Conservation (phyloP, 2,888 invertebrate species). For the Amphipoea lucens region DNA sequence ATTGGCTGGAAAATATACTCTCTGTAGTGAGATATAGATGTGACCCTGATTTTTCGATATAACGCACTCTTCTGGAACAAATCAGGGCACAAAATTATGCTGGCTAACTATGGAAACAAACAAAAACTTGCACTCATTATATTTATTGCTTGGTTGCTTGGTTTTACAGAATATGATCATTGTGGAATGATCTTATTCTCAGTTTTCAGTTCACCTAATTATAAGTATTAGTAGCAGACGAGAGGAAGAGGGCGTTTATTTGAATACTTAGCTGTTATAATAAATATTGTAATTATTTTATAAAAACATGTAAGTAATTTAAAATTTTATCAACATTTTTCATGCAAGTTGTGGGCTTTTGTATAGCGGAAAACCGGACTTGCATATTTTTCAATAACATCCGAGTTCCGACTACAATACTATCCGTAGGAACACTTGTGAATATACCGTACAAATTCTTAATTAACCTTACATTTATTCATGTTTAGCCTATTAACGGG, state of each 20-base stretch:
- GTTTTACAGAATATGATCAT: no score
- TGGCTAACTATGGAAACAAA: background rate
- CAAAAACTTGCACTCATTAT: background rate
- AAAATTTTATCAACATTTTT: background rate
- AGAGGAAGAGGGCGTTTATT: no score
- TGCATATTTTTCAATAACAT: background rate
- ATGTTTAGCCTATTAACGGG: slow-evolving; percentile 20
- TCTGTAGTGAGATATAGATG: background rate
- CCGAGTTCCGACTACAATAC: slow-evolving; percentile 9
- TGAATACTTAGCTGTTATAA: no score
- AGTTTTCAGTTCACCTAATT: no score
- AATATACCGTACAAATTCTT: slow-evolving; percentile 15
- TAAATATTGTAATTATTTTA: no score
- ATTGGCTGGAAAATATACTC: background rate
- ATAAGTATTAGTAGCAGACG: no score
- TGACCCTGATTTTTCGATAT: no score
- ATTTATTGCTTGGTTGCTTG: no score
- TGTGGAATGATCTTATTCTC: no score
- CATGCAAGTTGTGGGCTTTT: background rate
- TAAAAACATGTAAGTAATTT: no score
- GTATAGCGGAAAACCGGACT: background rate
- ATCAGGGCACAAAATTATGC: background rate
- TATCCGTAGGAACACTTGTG: slow-evolving; percentile 1
- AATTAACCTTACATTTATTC: slow-evolving; percentile 37
- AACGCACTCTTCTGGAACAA: background rate